A percentile compares a stretch with the other conserved stretches of the same genome.
Evolutionary conservation across 1,140 invertebrate genomes (phyloP).

Genomic region (Chlorops oryzae): DNA sequence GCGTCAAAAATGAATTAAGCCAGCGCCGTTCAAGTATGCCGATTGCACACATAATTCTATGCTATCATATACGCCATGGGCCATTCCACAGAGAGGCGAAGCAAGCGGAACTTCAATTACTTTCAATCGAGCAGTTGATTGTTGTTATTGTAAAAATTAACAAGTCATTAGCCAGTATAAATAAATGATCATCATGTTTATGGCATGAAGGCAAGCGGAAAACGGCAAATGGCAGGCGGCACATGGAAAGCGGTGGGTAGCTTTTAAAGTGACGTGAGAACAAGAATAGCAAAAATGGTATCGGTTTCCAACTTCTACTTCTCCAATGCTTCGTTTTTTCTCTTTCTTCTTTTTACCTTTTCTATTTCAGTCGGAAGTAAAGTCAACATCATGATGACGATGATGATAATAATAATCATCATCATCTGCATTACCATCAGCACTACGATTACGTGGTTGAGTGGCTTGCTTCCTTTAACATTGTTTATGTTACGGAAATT

Average conservation of each 20-base stretch:
- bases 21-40: neutral
- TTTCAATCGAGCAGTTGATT: slow-evolving; percentile 23
- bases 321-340: neutral
- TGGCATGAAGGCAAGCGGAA: neutral
- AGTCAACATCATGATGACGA: neutral
- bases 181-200: slow-evolving; percentile 2
- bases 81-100: no score
- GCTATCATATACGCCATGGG: slow-evolving; percentile 3
- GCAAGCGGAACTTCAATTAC: no score
- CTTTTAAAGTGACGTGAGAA: neutral
- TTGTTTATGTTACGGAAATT: no score
- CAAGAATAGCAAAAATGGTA: neutral
- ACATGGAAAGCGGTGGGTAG: slow-evolving; percentile 3
- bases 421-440: neutral
- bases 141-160: slow-evolving; percentile 17
- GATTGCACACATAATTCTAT: neutral
- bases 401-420: slow-evolving; percentile 3
- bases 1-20: neutral
- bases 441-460: slow-evolving; percentile 3
- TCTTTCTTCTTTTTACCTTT: neutral
- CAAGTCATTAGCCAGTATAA: slow-evolving; percentile 12
- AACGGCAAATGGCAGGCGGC: neutral
- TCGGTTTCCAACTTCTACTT: neutral
- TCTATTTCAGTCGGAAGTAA: neutral
- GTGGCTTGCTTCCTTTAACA: no score